A percentile compares a stretch with the other conserved stretches of the same genome.
Conservation (phyloP, 2,888 invertebrate species). For the Andrena hattorfiana region DNA sequence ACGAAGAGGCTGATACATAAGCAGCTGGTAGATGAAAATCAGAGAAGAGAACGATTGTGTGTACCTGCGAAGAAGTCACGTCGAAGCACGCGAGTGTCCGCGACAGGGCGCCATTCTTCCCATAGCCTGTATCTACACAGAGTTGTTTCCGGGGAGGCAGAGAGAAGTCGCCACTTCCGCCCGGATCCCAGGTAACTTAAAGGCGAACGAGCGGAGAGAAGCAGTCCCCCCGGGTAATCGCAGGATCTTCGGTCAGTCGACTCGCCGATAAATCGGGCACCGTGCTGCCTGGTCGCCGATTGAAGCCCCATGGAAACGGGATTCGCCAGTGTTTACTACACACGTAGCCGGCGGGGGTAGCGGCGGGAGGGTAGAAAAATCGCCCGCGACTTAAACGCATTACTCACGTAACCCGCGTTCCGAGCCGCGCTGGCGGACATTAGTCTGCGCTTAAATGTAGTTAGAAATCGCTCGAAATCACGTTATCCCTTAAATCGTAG, state of each 20-base stretch:
- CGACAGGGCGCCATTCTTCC: too few species aligned
- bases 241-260: not conserved
- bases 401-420: constrained; percentile 57
- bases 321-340: constrained; percentile 2
- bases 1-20: not conserved
- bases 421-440: constrained; percentile 47
- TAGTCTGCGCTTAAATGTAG: constrained; percentile 66
- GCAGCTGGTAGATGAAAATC: not conserved
- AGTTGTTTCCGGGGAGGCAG: not conserved
- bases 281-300: not conserved
- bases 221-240: constrained; percentile 10
- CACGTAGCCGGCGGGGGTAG: not conserved
- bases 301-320: not conserved
- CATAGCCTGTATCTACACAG: not conserved
- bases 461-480: constrained; percentile 67
- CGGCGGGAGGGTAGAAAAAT: constrained; percentile 44
- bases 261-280: not conserved
- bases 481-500: constrained; percentile 68
- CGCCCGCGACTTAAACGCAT: constrained; percentile 58
- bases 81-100: too few species aligned
- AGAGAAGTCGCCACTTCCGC: not conserved
- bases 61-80: too few species aligned
- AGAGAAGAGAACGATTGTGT: not conserved
- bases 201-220: not conserved
- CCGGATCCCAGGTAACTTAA: not conserved